These are phyloP conservation scores for Ophraella communa DNA, from an alignment of 2,888 invertebrate genomes.

Conservation along the genomic window DNA sequence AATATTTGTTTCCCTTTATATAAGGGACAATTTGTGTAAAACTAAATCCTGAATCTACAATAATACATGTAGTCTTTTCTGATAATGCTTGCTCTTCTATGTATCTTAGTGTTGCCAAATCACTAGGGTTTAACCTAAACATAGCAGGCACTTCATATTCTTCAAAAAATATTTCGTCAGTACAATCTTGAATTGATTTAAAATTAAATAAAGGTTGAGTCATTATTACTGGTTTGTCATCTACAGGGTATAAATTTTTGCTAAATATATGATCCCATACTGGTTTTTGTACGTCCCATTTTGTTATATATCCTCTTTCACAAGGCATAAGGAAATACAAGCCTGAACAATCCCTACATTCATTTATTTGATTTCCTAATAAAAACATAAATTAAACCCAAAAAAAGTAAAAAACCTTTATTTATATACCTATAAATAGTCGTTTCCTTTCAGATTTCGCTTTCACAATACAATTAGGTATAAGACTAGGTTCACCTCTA, in stretches of 20 bases:
- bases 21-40: conserved; percentile 95
- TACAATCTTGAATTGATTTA: conserved; percentile 87
- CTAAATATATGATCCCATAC: conserved; percentile 96
- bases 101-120: conserved; percentile 65
- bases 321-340: conserved; percentile 92
- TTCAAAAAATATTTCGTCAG: conserved; percentile 96
- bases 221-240: conserved; percentile 80
- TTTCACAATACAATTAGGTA: conserved; percentile 97
- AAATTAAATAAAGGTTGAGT: conserved; percentile 97
- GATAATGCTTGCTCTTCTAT: conserved; percentile 34
- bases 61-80: conserved; percentile 60
- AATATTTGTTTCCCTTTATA: conserved; percentile 69
- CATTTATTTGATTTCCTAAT: conserved; percentile 89
- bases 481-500: conserved; percentile 69
- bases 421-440: conserved; percentile 72
- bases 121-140: conserved; percentile 79
- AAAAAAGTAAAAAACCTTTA: not conserved
- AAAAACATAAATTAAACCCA: not conserved
- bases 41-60: conserved; percentile 95
- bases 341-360: conserved; percentile 94
- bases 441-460: conserved; percentile 94
- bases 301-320: conserved; percentile 93
- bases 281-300: conserved; percentile 95
- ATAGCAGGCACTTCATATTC: conserved; percentile 91
- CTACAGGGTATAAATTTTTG: conserved; percentile 80